phyloP scores from a whole-genome alignment of 2,888 invertebrate species.

The Amphiduros pacificus region DNA sequence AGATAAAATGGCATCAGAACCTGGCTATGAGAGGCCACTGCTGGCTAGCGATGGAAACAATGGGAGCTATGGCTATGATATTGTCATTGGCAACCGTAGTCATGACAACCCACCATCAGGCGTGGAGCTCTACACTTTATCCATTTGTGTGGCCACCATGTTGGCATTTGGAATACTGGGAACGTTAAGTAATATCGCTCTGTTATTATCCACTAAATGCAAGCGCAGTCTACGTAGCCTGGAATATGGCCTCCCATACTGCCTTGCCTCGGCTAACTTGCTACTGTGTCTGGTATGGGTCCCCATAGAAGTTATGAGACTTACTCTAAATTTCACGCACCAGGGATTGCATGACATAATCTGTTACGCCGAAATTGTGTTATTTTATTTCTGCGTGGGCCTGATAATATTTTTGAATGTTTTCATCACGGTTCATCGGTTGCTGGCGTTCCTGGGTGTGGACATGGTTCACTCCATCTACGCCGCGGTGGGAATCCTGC shows the following conservation, averaged over 20 bases:
- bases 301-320: constrained; percentile 12
- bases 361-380: constrained; percentile 11
- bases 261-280: constrained; percentile 10
- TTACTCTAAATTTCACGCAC: constrained; percentile 5
- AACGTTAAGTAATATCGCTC: constrained; percentile 6
- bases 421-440: constrained; percentile 12
- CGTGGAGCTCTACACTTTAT: constrained; percentile 10
- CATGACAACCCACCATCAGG: no score
- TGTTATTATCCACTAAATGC: constrained; percentile 12
- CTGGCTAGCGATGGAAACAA: no score
- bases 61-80: no score
- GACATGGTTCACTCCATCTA: background rate
- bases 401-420: constrained; percentile 11
- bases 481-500: constrained; percentile 4
- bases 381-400: constrained; percentile 14
- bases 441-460: constrained; percentile 5
- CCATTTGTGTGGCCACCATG: constrained; percentile 1
- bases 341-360: background rate
- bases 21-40: no score
- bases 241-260: constrained; percentile 14
- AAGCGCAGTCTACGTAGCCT: constrained; percentile 17
- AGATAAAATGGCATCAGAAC: no score
- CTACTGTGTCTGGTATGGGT: constrained; percentile 17
- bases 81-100: no score
- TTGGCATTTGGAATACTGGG: constrained; percentile 14